phyloP scores from a whole-genome alignment of 2,113 vertebrate species.

The Maccullochella peelii region DNA sequence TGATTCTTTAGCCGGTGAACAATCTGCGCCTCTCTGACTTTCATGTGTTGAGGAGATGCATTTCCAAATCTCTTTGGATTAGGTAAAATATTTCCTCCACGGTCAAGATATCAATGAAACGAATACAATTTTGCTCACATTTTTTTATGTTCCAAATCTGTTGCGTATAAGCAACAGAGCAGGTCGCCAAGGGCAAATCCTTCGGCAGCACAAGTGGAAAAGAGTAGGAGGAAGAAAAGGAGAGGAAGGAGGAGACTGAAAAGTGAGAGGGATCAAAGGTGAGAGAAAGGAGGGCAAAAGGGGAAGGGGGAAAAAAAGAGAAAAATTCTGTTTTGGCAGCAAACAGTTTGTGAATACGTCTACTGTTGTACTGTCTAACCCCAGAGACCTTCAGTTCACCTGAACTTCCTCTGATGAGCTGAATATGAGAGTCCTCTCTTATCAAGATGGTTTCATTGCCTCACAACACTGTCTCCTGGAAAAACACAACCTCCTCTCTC shows the following conservation, averaged over 20 bases:
- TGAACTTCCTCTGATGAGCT: slow-evolving; percentile 36
- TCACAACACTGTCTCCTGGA: slow-evolving; percentile 40
- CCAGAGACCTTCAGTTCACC: slow-evolving; percentile 57
- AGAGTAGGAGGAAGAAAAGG: slow-evolving; percentile 31
- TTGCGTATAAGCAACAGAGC: slow-evolving; percentile 26
- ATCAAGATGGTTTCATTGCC: slow-evolving; percentile 53
- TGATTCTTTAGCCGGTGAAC: neutral
- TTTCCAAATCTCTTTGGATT: slow-evolving; percentile 48
- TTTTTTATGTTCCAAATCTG: slow-evolving; percentile 15
- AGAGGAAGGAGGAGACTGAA: slow-evolving; percentile 31
- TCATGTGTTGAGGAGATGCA: slow-evolving; percentile 27
- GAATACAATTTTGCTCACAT: neutral
- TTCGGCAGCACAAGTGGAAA: slow-evolving; percentile 19
- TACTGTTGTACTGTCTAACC: slow-evolving; percentile 51
- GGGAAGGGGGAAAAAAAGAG: slow-evolving; percentile 4
- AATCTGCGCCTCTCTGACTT: slow-evolving; percentile 50
- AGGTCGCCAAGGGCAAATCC: slow-evolving; percentile 48
- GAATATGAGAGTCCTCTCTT: slow-evolving; percentile 35
- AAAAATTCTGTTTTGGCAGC: slow-evolving; percentile 41
- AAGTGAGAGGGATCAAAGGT: slow-evolving; percentile 41
- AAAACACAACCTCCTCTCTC: slow-evolving; percentile 11
- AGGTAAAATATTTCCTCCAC: slow-evolving; percentile 23
- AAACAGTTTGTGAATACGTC: slow-evolving; percentile 45
- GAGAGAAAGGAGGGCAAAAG: slow-evolving; percentile 11
- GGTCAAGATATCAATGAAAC: slow-evolving; percentile 37